Base-by-base conservation (phyloP, 2,113 vertebrate species). In the Perca fluviatilis region DNA sequence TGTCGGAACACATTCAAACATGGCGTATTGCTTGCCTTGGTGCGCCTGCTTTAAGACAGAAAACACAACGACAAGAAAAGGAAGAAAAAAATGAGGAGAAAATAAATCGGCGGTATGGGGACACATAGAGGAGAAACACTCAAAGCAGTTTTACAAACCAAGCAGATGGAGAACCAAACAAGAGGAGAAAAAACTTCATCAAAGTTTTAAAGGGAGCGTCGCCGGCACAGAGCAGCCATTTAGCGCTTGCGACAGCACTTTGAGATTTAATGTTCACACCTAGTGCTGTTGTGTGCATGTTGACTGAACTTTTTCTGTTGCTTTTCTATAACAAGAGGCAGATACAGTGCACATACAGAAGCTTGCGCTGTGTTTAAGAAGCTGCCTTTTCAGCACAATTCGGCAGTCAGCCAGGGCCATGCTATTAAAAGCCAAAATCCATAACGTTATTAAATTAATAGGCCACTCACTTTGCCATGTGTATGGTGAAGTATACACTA, bases 1-100 rank as follows among this genome's bases (percentile, higher is more conserved):
- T 84, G 91, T 89, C 91, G 77, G 80, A 88, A 90, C 76, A 80
- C 83, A 90, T 86, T 90, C 84, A 85, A 83, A 91, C 81, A 66
- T 2, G 72, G 40, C 18, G 74, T 23, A 66, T n/a, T 51, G 54
- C 82, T 83, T 46, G 53, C 76, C 67, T 77, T 60, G 76, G 79
- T 30, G 76, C 11, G 72, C 40, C 65, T 40, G 79, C 79, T 82
- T 82, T 65, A 84, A 85, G 79, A 82, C 79, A 25, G 68, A 74
- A 85, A 84, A 79, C 61, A 73, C 36, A 64, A 74, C n/a, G 74
- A 56, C 57, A 61, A 56, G 67, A 62, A 53, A 47, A 3, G 27
- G 3, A 47, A n/a, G 21, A 58, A 6, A 16, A 27, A 64, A 63
- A 18, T 43, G 11, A 43, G 9, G 40, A 43, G 4, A 74, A 3